Evolutionary conservation across 2,888 invertebrate species (phyloP), one percentile per base, ranked within the genome.

Genomic region (Ctena decussata): DNA sequence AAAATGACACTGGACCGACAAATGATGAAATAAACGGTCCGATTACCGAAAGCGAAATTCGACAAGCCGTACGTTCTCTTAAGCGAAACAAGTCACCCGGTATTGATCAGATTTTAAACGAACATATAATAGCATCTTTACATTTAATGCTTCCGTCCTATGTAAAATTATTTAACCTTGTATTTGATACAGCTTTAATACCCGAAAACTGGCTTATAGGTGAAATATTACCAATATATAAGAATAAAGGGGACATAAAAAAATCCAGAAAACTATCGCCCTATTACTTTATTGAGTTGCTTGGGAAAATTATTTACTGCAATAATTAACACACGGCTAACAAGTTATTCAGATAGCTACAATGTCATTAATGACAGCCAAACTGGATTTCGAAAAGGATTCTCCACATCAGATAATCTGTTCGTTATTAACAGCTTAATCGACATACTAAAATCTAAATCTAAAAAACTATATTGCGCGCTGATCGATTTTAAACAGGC

Each of bases 291-390:
- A 12, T 39, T 77, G 15, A 77, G 77, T 21, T 84, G 84, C 70
- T n/a, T 80, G 11, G 32, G 77, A 1, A 80, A 84, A 70, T 32
- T 81, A 44, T 84, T 76, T 65, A 81, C 84, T 0, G 27, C 53
- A 18, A 44, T 80, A 12, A 32, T 84, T 2, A 80, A 84, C 70
- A 65, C 69, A 32, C 30, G 80, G 21, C 30, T 77, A 12, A 72
- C 5, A 27, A 41, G 1, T 0, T 77, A 27, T 41, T 18, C 27
- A 60, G 77, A 72, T 37, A 35, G 69, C 8, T 35, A 84, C 49
- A 37, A 71, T 30, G 35, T 73, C 8, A 37, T 84, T 3, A 41
- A 15, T 18, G 76, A 80, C 24, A 35, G 65, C 5, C 80, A 84
- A 49, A 69, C 73, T 44, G 84, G 80, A 18, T 80, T 80, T 30